Evolutionary conservation across 2,113 vertebrate genomes (phyloP).

Genomic region (Hystrix cristata): DNA sequence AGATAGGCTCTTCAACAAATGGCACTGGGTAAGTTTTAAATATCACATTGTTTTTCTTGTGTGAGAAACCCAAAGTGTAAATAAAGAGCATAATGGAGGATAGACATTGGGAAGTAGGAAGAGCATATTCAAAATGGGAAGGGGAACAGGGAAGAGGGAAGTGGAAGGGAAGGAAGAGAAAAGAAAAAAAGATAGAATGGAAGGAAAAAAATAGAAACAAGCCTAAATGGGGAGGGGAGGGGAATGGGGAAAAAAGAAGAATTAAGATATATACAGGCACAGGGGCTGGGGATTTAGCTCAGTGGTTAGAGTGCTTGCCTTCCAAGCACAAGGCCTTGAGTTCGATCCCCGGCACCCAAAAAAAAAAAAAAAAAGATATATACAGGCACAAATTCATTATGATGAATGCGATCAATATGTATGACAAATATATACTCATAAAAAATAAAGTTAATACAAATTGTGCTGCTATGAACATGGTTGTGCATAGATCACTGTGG

Average conservation of each 20-base stretch:
- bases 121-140: not conserved
- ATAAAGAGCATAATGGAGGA: not conserved
- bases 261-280: not conserved
- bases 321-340: too few species aligned
- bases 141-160: not conserved
- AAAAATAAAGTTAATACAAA: too few species aligned
- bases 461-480: too few species aligned
- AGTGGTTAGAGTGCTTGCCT: too few species aligned
- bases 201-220: not conserved
- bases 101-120: not conserved
- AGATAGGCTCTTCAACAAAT: not conserved
- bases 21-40: not conserved
- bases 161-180: not conserved
- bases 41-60: not conserved
- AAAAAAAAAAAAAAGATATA: not conserved
- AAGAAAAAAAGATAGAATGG: not conserved
- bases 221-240: not conserved
- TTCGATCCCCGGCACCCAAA: too few species aligned
- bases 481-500: too few species aligned
- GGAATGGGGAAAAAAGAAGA: not conserved
- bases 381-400: not conserved
- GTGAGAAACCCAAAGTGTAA: not conserved
- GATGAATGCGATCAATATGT: not conserved
- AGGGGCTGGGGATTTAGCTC: too few species aligned
- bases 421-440: too few species aligned